These are phyloP conservation scores for Nephila pilipes DNA, from an alignment of 1,140 invertebrate genomes.

Conservation along the genomic window DNA sequence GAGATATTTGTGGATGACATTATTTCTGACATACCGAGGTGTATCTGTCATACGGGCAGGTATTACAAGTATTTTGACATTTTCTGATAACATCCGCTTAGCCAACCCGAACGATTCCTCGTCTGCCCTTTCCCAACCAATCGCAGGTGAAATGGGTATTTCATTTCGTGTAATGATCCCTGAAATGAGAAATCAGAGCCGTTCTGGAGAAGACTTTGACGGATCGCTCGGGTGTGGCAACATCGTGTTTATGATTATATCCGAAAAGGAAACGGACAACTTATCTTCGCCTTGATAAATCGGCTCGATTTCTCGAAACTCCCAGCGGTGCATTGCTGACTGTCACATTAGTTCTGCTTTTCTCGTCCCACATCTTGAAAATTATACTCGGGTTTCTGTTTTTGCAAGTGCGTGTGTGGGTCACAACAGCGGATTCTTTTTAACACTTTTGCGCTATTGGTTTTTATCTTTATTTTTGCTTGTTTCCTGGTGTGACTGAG, in stretches of 20 bases:
- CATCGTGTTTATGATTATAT: slow-evolving; percentile 9
- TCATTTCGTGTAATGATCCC: background rate
- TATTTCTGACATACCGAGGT: no score
- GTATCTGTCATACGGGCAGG: no score
- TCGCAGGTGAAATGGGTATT: background rate
- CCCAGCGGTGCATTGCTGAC: background rate
- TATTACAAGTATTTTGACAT: no score
- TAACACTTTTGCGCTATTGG: background rate
- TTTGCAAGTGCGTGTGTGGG: background rate
- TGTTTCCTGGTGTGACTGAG: background rate
- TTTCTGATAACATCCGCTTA: no score
- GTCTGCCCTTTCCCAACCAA: background rate
- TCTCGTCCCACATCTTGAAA: background rate
- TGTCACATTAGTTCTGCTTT: background rate
- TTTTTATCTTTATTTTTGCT: background rate
- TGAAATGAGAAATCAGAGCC: slow-evolving; percentile 37
- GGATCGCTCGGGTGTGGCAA: slow-evolving; percentile 45
- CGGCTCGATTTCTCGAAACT: background rate
- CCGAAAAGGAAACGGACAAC: background rate
- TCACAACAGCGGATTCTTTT: background rate
- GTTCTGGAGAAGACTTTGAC: background rate
- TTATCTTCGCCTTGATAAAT: slow-evolving; percentile 30
- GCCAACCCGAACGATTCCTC: no score
- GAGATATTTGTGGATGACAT: no score
- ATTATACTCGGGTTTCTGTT: background rate